Evolutionary conservation across 2,113 vertebrate species (phyloP), one percentile per base, ranked within the genome.

Genomic region (Ceyx margarethae): DNA sequence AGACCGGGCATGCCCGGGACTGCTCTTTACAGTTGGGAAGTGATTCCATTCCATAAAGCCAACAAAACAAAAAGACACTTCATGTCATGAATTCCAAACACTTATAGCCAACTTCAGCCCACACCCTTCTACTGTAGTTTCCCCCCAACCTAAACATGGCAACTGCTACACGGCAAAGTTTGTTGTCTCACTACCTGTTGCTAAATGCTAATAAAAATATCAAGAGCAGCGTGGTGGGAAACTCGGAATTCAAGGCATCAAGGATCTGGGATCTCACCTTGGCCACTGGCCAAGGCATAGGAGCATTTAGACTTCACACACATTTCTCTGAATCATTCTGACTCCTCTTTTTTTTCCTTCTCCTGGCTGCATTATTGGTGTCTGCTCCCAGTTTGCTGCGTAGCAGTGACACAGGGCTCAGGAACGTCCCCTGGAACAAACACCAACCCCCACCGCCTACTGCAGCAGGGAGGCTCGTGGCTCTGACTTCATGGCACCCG

Each of bases 41-140:
- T 80, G 76, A 92, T 94, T 95, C 94, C 85, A 89, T 87, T 71
- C 72, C 51, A n/a, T 61, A 57, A 85, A 83, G 89, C 89, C 89
- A 94, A 77, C 84, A 51, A 50, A 13, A 48, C 37, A 50, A 91
- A 80, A 92, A 87, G 91, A 75, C 37, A 87, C 40, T 87, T 57
- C 40, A 4, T 20, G 87, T 94, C 94, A 94, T 23, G 81, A 92
- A 83, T 94, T 89, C 93, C 79, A 89, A 82, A 74, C 67, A 87
- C 53, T 90, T 71, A 91, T 8, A 50, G 79, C 92, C 90, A 90
- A 72, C 80, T 68, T 60, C 91, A 61, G 43, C 48, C 87, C 60
- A 4, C 68, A 18, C 51, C 43, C 81, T 90, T 84, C 71, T 51
- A 13, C 85, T 85, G 84, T 58, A 91, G 51, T 89, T 95, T 95